Conservation (phyloP, 1,140 invertebrate species). For the Notospermus geniculatus region DNA sequence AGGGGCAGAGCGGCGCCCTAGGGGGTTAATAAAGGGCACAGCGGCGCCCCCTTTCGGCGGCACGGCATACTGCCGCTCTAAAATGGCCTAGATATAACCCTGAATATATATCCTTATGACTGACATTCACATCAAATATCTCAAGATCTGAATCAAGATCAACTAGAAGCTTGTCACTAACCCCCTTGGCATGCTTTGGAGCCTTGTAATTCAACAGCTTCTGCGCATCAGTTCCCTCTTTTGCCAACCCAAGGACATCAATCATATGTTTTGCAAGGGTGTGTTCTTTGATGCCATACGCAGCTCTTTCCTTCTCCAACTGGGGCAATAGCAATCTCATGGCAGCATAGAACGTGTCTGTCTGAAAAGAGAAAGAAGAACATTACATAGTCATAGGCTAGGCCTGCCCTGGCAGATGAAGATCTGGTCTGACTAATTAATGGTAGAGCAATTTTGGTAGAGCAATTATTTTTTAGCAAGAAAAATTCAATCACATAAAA, state of each 20-base stretch:
- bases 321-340: constrained; percentile 71
- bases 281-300: constrained; percentile 57
- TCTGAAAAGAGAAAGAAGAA: constrained; percentile 29
- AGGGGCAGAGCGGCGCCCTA: no score
- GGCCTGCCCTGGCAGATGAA: neutral
- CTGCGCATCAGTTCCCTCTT: constrained; percentile 66
- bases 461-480: no score
- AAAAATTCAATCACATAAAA: no score
- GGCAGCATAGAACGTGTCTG: constrained; percentile 67
- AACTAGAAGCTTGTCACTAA: constrained; percentile 29
- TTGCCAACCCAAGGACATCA: constrained; percentile 67
- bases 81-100: no score
- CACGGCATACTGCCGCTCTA: no score
- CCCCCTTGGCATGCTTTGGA: constrained; percentile 54
- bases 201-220: constrained; percentile 63
- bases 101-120: constrained; percentile 9
- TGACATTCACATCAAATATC: neutral
- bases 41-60: no score
- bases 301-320: constrained; percentile 58
- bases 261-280: constrained; percentile 68
- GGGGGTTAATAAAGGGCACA: no score
- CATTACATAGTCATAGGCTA: neutral
- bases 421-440: neutral
- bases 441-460: no score
- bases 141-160: neutral